Conservation (phyloP, 2,113 vertebrate genomes). For the Myrmophylax atrothorax region DNA sequence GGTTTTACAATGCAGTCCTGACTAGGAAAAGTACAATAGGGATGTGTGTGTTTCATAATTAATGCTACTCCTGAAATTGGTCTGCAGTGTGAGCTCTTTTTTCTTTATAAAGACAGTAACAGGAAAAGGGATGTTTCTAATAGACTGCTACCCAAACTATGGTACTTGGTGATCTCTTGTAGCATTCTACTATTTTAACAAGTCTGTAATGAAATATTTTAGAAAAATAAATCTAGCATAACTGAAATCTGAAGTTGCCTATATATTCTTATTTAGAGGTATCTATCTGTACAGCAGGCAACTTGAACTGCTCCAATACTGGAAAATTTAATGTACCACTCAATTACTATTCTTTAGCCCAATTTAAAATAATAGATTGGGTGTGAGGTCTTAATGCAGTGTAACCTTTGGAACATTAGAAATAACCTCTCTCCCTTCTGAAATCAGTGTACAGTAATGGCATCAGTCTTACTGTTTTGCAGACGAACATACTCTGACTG, state of each 20-base stretch:
- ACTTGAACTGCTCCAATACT: constrained; percentile 69
- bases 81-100: neutral
- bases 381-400: constrained; percentile 78
- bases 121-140: neutral
- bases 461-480: constrained; percentile 48
- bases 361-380: constrained; percentile 78
- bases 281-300: constrained; percentile 54
- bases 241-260: constrained; percentile 62
- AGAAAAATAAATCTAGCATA: constrained; percentile 73
- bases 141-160: neutral
- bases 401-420: constrained; percentile 80
- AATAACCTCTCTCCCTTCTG: constrained; percentile 71
- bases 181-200: constrained; percentile 61
- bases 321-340: constrained; percentile 77
- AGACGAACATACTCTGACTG: constrained; percentile 24
- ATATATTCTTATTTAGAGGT: constrained; percentile 74
- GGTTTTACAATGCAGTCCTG: neutral
- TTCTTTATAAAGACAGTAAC: neutral
- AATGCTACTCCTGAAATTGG: neutral
- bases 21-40: neutral
- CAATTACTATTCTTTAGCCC: constrained; percentile 79
- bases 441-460: constrained; percentile 58
- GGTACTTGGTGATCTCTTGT: constrained; percentile 8
- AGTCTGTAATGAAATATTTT: constrained; percentile 66
- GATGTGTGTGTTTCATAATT: neutral